Percentiles rank a stretch among this genome's conserved stretches.
Evolutionary conservation across 64 coral and sea anemone species (phyloP).

Genomic region (Actinia tenebrosa): DNA sequence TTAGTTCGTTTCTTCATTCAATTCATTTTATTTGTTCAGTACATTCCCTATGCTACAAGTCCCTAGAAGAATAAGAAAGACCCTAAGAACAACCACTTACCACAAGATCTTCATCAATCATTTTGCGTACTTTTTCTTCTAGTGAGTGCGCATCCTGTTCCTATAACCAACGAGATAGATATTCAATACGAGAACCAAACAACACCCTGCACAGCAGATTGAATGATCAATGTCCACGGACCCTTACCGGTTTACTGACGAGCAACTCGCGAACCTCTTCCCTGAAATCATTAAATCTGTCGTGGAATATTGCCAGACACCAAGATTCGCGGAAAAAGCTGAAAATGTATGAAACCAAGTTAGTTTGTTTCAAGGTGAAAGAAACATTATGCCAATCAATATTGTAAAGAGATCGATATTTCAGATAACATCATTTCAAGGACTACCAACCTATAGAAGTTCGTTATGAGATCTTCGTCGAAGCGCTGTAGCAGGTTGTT

Average conservation of each 20-base stretch:
- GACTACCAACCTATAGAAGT: slow-evolving; percentile 79
- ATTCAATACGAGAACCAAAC: not conserved
- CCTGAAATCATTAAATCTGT: slow-evolving; percentile 92
- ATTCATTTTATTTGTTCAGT: too few species aligned
- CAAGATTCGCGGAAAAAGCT: slow-evolving; percentile 92
- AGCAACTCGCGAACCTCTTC: slow-evolving; percentile 83
- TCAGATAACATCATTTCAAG: too few species aligned
- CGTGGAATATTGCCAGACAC: slow-evolving; percentile 91
- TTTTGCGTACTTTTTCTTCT: slow-evolving; percentile 77
- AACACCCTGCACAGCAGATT: not conserved
- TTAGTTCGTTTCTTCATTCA: too few species aligned
- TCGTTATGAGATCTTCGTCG: slow-evolving; percentile 65
- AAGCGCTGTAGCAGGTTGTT: slow-evolving; percentile 82
- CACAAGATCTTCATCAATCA: slow-evolving; percentile 91
- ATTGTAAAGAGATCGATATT: too few species aligned
- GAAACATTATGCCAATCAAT: too few species aligned
- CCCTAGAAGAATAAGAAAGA: not conserved
- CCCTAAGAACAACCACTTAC: slow-evolving; percentile 18
- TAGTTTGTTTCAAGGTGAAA: not conserved
- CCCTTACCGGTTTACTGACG: slow-evolving; percentile 73
- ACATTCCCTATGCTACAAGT: not conserved
- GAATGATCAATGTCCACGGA: not conserved
- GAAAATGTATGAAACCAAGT: not conserved
- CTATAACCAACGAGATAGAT: not conserved
- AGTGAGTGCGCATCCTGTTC: slow-evolving; percentile 55